Base-by-base conservation (phyloP, 2,888 invertebrate species). In the Dynastes hyllus region DNA sequence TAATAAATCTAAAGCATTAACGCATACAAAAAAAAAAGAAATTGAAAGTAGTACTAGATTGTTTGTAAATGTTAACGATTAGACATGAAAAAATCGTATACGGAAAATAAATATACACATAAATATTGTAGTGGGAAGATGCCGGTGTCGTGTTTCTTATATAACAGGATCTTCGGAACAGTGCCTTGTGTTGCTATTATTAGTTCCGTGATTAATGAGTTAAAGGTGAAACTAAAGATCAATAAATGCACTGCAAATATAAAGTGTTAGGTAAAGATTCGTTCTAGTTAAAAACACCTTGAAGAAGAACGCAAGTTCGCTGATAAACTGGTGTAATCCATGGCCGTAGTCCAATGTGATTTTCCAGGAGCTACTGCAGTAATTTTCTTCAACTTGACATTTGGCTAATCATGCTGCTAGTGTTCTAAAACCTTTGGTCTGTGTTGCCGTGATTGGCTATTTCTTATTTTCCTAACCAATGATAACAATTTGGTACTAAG, bases 211-310 rank as follows among this genome's bases (percentile, higher is more conserved):
- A 58, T 22, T 58, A 58, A 58, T 27, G 55, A 16, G 16, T 58
- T 58, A 58, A 58, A 58, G 55, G 55, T 58, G 55, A 58, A 58
- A 58, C 55, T 58, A 58, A 53, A 53, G 53, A 53, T 53, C 53
- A 53, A 53, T 53, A 53, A 53, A 58, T 58, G 55, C 55, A 58
- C n/a, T 5, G 22, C 55, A 6, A 58, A 22, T 22, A 22, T 53
- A n/a, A 53, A 53, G n/a, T 37, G 37, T 37, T 37, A 37, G 37
- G 11, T 45, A 11, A 11, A 11, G 45, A 45, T 45, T 45, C 45
- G 45, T 45, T 45, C 8, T 45, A 11, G 45, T 45, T 37, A 45
- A 11, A 11, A 45, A 45, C 0, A 45, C 2, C 45, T 8, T 45
- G 8, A 11, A 45, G 9, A 45, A 45, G 8, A 45, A 45, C 45